A percentile compares a stretch with the other conserved stretches of the same genome.
These are phyloP conservation scores for Drosophila serrata DNA, from an alignment of 1,140 invertebrate genomes.

Conservation along the genomic window DNA sequence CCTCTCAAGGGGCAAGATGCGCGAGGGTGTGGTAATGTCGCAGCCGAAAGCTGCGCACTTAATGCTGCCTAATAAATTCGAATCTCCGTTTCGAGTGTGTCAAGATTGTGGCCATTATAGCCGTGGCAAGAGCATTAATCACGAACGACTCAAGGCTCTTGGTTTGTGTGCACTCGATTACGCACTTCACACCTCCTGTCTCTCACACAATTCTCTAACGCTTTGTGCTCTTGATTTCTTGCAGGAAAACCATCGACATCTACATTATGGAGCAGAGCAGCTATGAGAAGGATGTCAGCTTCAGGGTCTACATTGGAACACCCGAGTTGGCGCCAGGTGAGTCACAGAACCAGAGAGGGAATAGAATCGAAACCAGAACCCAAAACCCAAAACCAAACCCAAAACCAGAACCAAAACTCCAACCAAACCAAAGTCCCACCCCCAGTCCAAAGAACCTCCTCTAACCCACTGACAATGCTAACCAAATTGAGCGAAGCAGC, in stretches of 20 bases:
- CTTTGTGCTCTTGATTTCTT: slow-evolving; percentile 83
- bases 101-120: slow-evolving; percentile 71
- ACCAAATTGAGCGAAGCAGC: slow-evolving; percentile 50
- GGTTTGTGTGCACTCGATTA: slow-evolving; percentile 45
- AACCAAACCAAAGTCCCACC: slow-evolving; percentile 1
- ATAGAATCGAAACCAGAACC: neutral
- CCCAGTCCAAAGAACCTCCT: neutral
- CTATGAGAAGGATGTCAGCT: slow-evolving; percentile 98
- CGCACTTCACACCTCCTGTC: slow-evolving; percentile 3
- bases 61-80: slow-evolving; percentile 71
- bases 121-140: slow-evolving; percentile 57
- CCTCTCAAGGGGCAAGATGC: neutral
- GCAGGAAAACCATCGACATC: slow-evolving; percentile 93
- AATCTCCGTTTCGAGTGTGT: slow-evolving; percentile 65
- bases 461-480: slow-evolving; percentile 24
- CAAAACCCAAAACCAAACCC: neutral
- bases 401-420: slow-evolving; percentile 7
- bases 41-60: slow-evolving; percentile 32
- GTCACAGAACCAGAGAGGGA: slow-evolving; percentile 52
- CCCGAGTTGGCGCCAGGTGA: slow-evolving; percentile 94
- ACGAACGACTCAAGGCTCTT: slow-evolving; percentile 27
- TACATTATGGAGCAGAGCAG: slow-evolving; percentile 97
- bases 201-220: slow-evolving; percentile 7
- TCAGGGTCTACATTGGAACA: slow-evolving; percentile 96
- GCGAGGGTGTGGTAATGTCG: slow-evolving; percentile 25